Evolutionary conservation across 2,888 invertebrate genomes (phyloP), one percentile per base, ranked within the genome.

Genomic region (Drosophila flavopinicola): DNA sequence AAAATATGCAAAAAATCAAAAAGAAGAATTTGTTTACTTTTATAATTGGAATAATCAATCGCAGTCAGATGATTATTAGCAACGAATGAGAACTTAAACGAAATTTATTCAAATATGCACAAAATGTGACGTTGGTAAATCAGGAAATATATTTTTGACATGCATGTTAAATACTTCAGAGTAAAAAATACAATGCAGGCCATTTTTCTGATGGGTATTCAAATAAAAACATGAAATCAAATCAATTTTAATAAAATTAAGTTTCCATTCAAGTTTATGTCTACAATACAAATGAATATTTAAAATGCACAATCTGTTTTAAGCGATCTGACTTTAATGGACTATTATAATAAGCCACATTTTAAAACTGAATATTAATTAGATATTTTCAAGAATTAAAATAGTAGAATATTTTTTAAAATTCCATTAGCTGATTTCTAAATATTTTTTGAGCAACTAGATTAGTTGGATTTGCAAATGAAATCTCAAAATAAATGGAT

Each of bases 81-180:
- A 17, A 37, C 17, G 7, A 4, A 20, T 25, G n/a, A 29, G 24
- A 10, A 7, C 27, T 33, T 20, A 24, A 42, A 29, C 15, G 23
- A 6, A 32, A 49, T 39, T 30, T 13, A 41, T 37, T 44, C 11
- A 25, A 45, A 70, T 45, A 37, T 49, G 13, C 15, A 29, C 17
- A 35, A 52, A 10, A n/a, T 9, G 24, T 37, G 20, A 10, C 2
- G 32, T 35, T 23, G n/a, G 11, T 27, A 33, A 6, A 13, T 20
- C 23, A 66, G 53, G 60, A 71, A 71, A 60, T 38, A 23, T 6
- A 33, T 67, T 38, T 10, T 6, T 11, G 20, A 11, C 45, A 42
- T 42, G 15, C 7, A 44, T 32, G 3, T 7, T 29, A 6, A 33
- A 7, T 24, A 13, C 7, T 17, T 23, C 7, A 38, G 15, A 10